Percentiles rank a stretch among this genome's conserved stretches.
Conservation (phyloP, 2,888 invertebrate genomes). For the Pyrochroa serraticornis region DNA sequence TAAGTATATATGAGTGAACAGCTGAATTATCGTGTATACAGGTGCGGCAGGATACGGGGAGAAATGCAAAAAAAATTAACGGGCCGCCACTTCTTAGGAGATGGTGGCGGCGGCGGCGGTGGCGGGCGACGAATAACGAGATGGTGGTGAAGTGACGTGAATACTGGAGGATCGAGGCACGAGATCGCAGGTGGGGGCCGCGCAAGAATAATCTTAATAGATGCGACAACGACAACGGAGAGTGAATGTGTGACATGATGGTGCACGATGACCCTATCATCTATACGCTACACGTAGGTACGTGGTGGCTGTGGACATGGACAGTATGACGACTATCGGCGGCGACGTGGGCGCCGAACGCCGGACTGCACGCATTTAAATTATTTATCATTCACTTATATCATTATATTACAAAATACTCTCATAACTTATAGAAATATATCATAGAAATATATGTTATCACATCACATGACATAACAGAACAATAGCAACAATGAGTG, state of each 20-base stretch:
- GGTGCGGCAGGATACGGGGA: conserved; percentile 39
- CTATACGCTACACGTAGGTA: conserved; percentile 7
- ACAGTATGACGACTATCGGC: conserved; percentile 38
- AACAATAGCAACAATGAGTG: conserved; percentile 60
- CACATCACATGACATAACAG: conserved; percentile 59
- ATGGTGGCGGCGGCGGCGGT: conserved; percentile 16
- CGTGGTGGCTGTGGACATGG: conserved; percentile 29
- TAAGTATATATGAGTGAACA: conserved; percentile 12
- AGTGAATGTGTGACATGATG: conserved; percentile 7
- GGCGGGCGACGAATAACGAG: neutral
- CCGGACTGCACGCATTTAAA: conserved; percentile 33
- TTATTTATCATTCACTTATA: conserved; percentile 22
- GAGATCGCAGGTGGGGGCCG: conserved; percentile 51
- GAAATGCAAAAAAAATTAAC: conserved; percentile 35
- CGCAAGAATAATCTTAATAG: conserved; percentile 34
- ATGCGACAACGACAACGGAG: conserved; percentile 8
- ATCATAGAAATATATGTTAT: conserved; percentile 56
- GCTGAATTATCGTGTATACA: conserved; percentile 43
- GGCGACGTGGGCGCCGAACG: conserved; percentile 33
- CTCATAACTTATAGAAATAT: conserved; percentile 57
- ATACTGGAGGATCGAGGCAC: conserved; percentile 53
- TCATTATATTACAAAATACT: conserved; percentile 47
- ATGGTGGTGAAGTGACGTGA: conserved; percentile 37
- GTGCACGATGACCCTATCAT: conserved; percentile 22
- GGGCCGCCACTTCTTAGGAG: neutral